Evolutionary conservation across 2,113 vertebrate species (phyloP).

Genomic region (Rynchops niger): DNA sequence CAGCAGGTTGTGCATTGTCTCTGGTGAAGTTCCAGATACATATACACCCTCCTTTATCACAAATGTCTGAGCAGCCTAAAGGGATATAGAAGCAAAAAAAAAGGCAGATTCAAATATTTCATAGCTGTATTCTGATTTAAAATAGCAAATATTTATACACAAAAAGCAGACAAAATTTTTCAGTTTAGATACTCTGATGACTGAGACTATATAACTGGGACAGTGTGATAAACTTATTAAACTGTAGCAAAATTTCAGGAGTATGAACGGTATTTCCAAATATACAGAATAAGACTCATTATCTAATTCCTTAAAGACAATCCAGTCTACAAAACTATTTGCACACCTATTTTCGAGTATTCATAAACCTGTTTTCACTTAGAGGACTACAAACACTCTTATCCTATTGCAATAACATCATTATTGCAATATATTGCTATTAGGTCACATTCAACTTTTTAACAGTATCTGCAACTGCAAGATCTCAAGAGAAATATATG

Average conservation of each 20-base stretch:
- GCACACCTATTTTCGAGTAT: neutral
- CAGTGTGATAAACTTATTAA: neutral
- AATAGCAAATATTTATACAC: neutral
- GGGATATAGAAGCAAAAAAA: neutral
- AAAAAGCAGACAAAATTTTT: neutral
- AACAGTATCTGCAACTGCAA: neutral
- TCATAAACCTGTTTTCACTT: neutral
- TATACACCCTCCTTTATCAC: slow-evolving; percentile 86
- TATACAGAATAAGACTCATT: neutral
- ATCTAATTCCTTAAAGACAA: neutral
- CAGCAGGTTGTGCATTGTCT: slow-evolving; percentile 87
- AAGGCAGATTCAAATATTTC: neutral
- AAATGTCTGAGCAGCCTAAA: slow-evolving; percentile 84
- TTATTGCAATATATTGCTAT: neutral
- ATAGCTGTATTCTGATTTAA: neutral
- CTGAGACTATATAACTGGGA: neutral
- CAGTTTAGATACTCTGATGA: neutral
- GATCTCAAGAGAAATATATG: neutral
- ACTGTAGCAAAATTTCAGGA: neutral
- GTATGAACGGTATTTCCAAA: neutral
- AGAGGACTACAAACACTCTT: neutral
- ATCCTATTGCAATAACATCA: neutral
- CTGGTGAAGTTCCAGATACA: slow-evolving; percentile 90
- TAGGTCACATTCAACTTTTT: neutral
- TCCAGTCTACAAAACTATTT: neutral